A percentile compares a stretch with the other conserved stretches of the same genome.
Evolutionary conservation across 2,888 invertebrate genomes (phyloP).

Genomic region (Heliconius hortense): DNA sequence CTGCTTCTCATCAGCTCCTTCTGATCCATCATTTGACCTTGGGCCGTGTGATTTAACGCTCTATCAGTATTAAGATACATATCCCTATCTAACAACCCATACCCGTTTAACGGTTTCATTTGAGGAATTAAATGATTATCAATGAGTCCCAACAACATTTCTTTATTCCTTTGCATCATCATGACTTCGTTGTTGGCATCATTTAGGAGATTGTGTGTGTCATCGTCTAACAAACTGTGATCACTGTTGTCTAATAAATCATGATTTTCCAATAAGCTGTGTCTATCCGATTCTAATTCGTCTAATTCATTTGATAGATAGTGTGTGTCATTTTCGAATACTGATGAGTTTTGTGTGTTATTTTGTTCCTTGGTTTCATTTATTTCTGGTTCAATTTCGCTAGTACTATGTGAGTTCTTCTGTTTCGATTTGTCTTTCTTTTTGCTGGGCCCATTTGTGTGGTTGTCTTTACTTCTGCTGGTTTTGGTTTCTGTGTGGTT

Average conservation of each 20-base stretch:
- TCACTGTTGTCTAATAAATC: slow-evolving; percentile 74
- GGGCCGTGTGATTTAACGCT: slow-evolving; percentile 66
- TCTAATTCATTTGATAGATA: slow-evolving; percentile 72
- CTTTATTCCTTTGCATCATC: slow-evolving; percentile 71
- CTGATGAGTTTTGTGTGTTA: slow-evolving; percentile 55
- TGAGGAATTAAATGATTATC: slow-evolving; percentile 67
- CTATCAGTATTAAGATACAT: slow-evolving; percentile 68
- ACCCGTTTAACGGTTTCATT: slow-evolving; percentile 70
- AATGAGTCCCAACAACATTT: slow-evolving; percentile 70
- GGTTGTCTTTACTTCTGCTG: slow-evolving; percentile 71
- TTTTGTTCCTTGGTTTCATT: slow-evolving; percentile 46
- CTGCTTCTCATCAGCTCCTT: slow-evolving; percentile 67
- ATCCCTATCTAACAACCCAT: slow-evolving; percentile 69
- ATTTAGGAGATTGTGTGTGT: slow-evolving; percentile 69
- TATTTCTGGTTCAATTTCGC: slow-evolving; percentile 59
- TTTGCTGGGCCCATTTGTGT: slow-evolving; percentile 72
- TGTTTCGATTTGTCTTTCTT: slow-evolving; percentile 78
- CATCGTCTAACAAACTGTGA: slow-evolving; percentile 72
- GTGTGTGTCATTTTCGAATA: slow-evolving; percentile 67
- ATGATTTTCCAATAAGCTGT: slow-evolving; percentile 75
- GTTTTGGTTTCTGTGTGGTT: slow-evolving; percentile 67
- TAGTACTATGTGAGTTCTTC: slow-evolving; percentile 67
- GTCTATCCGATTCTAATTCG: slow-evolving; percentile 76
- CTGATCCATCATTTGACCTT: slow-evolving; percentile 61
- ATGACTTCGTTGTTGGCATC: slow-evolving; percentile 67